A percentile compares a stretch with the other conserved stretches of the same genome.
phyloP scores from a whole-genome alignment of 1,140 invertebrate species.

The Homalodisca vitripennis region DNA sequence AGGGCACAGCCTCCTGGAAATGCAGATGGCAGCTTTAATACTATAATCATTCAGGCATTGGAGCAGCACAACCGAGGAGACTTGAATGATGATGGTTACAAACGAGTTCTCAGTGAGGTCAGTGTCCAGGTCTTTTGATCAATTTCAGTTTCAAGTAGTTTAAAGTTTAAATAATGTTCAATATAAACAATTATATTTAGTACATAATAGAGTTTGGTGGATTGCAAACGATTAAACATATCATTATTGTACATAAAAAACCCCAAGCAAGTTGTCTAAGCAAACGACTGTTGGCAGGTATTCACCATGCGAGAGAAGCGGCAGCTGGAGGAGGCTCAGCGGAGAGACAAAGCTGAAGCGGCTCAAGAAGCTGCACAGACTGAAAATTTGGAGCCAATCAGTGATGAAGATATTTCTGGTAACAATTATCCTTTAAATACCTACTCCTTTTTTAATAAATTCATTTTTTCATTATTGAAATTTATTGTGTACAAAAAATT shows the following conservation, averaged over 20 bases:
- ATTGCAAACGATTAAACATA: no score
- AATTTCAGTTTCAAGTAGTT: no score
- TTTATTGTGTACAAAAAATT: no score
- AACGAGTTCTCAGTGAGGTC: slow-evolving; percentile 69
- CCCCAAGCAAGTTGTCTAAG: no score
- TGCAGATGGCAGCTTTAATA: slow-evolving; percentile 31
- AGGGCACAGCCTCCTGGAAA: slow-evolving; percentile 5
- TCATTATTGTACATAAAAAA: no score
- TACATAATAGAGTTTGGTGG: no score
- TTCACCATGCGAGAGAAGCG: slow-evolving; percentile 75
- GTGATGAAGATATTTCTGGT: slow-evolving; percentile 24
- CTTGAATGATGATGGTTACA: slow-evolving; percentile 76
- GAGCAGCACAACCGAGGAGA: slow-evolving; percentile 73
- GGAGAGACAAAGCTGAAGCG: slow-evolving; percentile 53
- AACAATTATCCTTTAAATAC: no score
- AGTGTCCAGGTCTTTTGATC: no score
- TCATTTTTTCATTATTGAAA: background rate
- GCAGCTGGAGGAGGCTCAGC: slow-evolving; percentile 71
- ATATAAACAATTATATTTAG: no score
- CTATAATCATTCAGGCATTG: slow-evolving; percentile 78
- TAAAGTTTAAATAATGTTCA: no score
- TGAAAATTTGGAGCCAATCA: slow-evolving; percentile 13
- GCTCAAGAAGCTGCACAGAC: background rate
- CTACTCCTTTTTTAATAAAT: no score
- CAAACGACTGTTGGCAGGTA: no score